Base-by-base conservation (phyloP, 2,797 vertebrate genomes). In the Chaenodraco wilsoni region DNA sequence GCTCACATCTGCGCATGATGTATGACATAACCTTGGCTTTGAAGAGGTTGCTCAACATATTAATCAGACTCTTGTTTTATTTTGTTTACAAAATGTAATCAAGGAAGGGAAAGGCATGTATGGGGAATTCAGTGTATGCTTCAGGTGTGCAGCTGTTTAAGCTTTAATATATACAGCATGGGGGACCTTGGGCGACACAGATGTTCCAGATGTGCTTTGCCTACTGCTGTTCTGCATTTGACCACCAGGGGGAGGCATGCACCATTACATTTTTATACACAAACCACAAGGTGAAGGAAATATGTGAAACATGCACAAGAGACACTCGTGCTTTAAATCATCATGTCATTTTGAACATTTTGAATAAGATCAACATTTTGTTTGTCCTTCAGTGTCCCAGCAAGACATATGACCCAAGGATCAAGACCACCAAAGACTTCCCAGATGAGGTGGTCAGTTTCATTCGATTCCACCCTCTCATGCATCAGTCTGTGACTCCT, bases 341-440 rank as follows among this genome's bases (percentile, higher is more conserved):
- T 61, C 7, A 11, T 48, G n/a, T 31, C 19, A 19, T 46, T 50
- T 7, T 14, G 16, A 69, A 49, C n/a, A 12, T 13, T 48, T 46
- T 33, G 2, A 2, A 51, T 19, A 9, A 31, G 9, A 60, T 52
- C 0, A 50, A 65, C 1, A 2, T 44, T 12, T 63, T 13, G 44
- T 63, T 51, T 60, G 1, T 27, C 62, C 7, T 15, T 51, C 84
- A 99, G 98, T 99, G 98, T 80, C 98, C 98, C 41, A 99, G 98
- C 87, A 96, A 95, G 88, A 99, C 98, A 0, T 99, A 98, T 2
- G 98, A 99, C 66, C 96, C 97, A 0, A 89, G 93, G 58, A 95
- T 99, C 81, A 99, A 97, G 84, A 98, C 97, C 9, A 99, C 98
- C 19, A 96, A 98, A 84, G 98, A 99, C 89, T 98, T 99, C 70